Conservation (phyloP, 2,888 invertebrate species). For the Alloplasta piceator region DNA sequence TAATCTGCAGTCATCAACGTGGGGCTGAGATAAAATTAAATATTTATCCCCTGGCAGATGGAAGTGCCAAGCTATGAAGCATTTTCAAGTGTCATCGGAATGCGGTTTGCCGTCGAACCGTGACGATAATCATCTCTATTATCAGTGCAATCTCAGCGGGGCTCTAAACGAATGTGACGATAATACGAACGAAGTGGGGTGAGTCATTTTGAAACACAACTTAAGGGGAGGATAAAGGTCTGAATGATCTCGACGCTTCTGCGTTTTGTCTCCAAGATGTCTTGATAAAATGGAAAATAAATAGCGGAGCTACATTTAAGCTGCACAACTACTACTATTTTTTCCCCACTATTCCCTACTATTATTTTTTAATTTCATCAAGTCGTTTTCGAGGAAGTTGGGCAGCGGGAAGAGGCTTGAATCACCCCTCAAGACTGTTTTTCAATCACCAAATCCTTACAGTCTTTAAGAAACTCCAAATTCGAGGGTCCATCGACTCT, state of each 20-base stretch:
- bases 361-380: neutral
- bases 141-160: constrained; percentile 45
- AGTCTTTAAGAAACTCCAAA: too few species aligned
- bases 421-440: too few species aligned
- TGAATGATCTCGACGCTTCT: too few species aligned
- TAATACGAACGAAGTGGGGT: constrained; percentile 12
- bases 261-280: too few species aligned
- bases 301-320: too few species aligned
- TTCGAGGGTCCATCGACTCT: too few species aligned
- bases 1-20: constrained; percentile 18
- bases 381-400: neutral
- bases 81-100: constrained; percentile 20
- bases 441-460: too few species aligned
- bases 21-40: constrained; percentile 5
- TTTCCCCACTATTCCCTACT: too few species aligned
- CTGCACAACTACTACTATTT: too few species aligned
- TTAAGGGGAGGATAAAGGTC: too few species aligned
- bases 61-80: constrained; percentile 51
- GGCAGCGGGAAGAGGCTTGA: too few species aligned
- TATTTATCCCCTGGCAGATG: constrained; percentile 45
- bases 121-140: constrained; percentile 29
- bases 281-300: too few species aligned
- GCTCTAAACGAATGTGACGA: constrained; percentile 34
- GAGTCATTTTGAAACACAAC: neutral
- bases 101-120: constrained; percentile 11